These are phyloP conservation scores for Cichladusa arquata DNA, from an alignment of 2,113 vertebrate genomes.

Conservation along the genomic window DNA sequence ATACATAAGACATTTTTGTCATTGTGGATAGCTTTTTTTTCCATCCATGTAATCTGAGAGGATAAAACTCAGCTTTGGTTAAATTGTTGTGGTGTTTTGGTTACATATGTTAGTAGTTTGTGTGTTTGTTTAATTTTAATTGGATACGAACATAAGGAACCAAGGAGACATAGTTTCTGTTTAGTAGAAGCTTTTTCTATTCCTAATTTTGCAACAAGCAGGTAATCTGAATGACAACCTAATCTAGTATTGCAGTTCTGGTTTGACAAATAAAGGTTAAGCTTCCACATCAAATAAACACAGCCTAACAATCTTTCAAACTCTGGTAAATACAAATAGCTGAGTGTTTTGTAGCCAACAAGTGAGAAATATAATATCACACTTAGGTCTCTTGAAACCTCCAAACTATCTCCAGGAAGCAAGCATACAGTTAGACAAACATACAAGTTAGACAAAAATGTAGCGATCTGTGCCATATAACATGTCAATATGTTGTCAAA, in stretches of 20 bases:
- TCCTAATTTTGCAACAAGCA: not conserved
- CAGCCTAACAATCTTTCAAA: not conserved
- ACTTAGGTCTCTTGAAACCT: not conserved
- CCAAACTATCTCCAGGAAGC: not conserved
- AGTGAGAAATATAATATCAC: not conserved
- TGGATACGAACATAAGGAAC: not conserved
- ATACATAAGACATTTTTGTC: not conserved
- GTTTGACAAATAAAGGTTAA: not conserved
- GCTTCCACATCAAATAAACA: not conserved
- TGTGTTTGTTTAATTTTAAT: slow-evolving; percentile 14
- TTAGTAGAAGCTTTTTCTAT: not conserved
- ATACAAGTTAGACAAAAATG: not conserved
- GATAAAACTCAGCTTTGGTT: not conserved
- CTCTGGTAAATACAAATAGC: not conserved
- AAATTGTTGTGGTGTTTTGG: not conserved
- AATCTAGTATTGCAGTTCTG: not conserved
- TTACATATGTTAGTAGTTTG: not conserved
- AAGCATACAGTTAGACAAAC: rapidly evolving
- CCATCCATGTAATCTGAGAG: not conserved
- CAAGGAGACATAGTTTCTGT: not conserved
- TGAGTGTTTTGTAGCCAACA: not conserved
- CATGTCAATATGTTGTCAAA: not conserved
- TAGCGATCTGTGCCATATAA: not conserved
- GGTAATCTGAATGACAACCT: not conserved
- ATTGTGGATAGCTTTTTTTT: not conserved